Evolutionary conservation across 2,113 vertebrate species (phyloP), one percentile per base, ranked within the genome.

Genomic region (Pelvicachromis taeniatus): DNA sequence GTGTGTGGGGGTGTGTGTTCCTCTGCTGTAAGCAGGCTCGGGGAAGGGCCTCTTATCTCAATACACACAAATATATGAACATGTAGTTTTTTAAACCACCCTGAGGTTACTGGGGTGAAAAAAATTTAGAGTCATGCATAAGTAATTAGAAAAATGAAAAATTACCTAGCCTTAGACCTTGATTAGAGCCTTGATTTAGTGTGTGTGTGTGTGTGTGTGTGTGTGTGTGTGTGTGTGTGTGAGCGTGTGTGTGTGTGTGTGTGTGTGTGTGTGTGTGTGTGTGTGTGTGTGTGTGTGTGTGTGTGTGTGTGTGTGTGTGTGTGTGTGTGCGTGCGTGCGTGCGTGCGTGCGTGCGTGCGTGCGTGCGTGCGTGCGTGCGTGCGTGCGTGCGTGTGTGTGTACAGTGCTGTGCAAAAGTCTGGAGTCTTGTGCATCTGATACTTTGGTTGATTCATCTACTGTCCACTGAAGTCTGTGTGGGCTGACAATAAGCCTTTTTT

Each of bases 81-180:
- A 77, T 54, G 35, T 7, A 85, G 48, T n/a, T 2, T 5, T 29
- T 81, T 70, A 70, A 70, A 55, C 45, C 29, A 55, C 35, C 35
- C 61, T 33, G 45, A 59, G 79, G 79, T 68, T 68, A 54, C 61
- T 75, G 23, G 19, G 54, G 50, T 75, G 48, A 87, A 77, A 85
- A n/a, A 26, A 21, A 2, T 29, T 59, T 45, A 26, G 26, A 78
- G 80, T 78, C 77, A 87, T 79, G 58, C 55, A 89, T 89, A 73
- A 50, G 31, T 78, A 89, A 89, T 87, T 75, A 80, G 9, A 85
- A 83, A 81, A 48, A 85, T 73, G 12, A 81, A 81, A 81, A 81
- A 78, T 73, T 23, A 63, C 88, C 55, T 81, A n/a, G 40, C 80
- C 61, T 78, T 35, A 77, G 53, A 83, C 84, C 40, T 82, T 84